A percentile compares a stretch with the other conserved stretches of the same genome.
Evolutionary conservation across 2,113 vertebrate genomes (phyloP).

Genomic region (Motacilla tschutschensis): DNA sequence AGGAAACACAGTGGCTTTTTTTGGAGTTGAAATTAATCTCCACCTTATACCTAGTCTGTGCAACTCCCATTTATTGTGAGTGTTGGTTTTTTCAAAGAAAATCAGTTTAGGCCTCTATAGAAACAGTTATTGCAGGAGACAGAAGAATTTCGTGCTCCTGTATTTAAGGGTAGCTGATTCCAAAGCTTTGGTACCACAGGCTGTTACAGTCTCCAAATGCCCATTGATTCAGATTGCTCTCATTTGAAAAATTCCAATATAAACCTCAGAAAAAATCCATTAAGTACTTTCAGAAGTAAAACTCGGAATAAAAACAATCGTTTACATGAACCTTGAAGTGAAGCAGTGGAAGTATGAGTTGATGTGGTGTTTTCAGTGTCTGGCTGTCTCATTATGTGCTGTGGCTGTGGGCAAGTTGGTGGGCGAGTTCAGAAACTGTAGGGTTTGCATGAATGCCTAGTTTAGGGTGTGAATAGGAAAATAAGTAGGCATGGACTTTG

Average conservation of each 20-base stretch:
- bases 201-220: background rate
- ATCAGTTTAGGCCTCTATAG: background rate
- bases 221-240: background rate
- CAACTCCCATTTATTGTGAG: background rate
- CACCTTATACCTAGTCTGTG: background rate
- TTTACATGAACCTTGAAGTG: background rate
- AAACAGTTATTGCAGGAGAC: background rate
- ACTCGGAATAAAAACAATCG: background rate
- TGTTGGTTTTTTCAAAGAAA: background rate
- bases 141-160: background rate
- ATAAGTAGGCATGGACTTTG: constrained; percentile 34
- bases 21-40: background rate
- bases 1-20: background rate
- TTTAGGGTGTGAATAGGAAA: constrained; percentile 60
- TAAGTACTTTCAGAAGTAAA: background rate
- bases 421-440: constrained; percentile 11
- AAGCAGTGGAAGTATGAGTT: background rate
- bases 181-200: background rate
- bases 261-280: background rate
- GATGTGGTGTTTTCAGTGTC: background rate
- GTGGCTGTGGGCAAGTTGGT: constrained; percentile 36
- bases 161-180: background rate
- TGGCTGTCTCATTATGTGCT: background rate
- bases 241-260: background rate
- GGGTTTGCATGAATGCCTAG: constrained; percentile 18